Evolutionary conservation across 2,888 invertebrate genomes (phyloP).

Genomic region (Hedya salicella): DNA sequence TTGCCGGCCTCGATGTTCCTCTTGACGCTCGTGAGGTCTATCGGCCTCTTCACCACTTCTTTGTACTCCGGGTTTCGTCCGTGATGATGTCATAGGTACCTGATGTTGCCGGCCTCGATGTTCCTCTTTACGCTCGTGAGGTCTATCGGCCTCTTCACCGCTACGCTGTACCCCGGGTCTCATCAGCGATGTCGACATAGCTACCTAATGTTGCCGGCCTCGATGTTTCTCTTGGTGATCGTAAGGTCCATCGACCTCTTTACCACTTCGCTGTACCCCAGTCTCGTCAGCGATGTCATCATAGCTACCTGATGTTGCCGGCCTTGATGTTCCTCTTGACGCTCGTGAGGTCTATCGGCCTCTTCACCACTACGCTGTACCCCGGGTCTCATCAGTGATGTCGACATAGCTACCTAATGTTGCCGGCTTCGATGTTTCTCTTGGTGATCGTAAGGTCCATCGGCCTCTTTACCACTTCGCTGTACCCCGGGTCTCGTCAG

Average conservation of each 20-base stretch:
- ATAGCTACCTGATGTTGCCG: constrained; percentile 88
- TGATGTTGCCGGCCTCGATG: constrained; percentile 92
- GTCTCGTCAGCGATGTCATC: constrained; percentile 94
- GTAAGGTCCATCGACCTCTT: constrained; percentile 94
- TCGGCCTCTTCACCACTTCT: constrained; percentile 91
- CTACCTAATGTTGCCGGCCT: constrained; percentile 89
- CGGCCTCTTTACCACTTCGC: constrained; percentile 86
- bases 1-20: constrained; percentile 93
- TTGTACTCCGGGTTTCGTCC: no score
- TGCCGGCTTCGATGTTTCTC: constrained; percentile 94
- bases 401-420: constrained; percentile 86
- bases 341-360: constrained; percentile 94
- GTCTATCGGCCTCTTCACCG: constrained; percentile 93
- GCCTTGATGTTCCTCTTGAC: constrained; percentile 95
- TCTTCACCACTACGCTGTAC: constrained; percentile 90
- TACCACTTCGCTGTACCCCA: constrained; percentile 92
- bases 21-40: constrained; percentile 94
- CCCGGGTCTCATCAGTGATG: constrained; percentile 91
- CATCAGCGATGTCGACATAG: constrained; percentile 96
- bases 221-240: constrained; percentile 94
- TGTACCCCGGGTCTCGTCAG: constrained; percentile 86
- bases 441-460: constrained; percentile 95
- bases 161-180: constrained; percentile 59
- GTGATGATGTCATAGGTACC: constrained; percentile 54
- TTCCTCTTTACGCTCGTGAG: constrained; percentile 93